These are phyloP conservation scores for Stenotaenia linearis DNA, from an alignment of 2,888 invertebrate species.

Conservation along the genomic window DNA sequence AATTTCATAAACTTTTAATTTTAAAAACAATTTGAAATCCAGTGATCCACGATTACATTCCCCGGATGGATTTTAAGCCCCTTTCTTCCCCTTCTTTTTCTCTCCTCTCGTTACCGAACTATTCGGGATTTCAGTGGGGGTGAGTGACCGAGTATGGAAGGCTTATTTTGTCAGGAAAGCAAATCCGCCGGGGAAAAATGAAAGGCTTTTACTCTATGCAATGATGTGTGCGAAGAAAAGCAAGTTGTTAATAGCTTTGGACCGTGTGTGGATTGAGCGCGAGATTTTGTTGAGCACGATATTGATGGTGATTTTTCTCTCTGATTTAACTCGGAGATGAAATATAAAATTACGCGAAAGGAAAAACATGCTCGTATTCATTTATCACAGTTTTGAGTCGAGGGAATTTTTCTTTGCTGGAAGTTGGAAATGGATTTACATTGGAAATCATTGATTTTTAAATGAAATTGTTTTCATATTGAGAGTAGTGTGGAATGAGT, in stretches of 20 bases:
- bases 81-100: not conserved
- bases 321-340: not conserved
- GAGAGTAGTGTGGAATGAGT: not conserved
- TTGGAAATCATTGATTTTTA: not conserved
- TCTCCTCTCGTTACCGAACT: not conserved
- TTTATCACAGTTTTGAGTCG: not conserved
- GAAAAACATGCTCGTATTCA: not conserved
- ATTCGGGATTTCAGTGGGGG: not conserved
- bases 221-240: not conserved
- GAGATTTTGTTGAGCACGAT: not conserved
- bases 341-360: not conserved
- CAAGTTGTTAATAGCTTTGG: slow-evolving; percentile 4
- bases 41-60: not conserved
- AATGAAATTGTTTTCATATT: not conserved
- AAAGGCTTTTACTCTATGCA: not conserved
- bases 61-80: not conserved
- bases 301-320: slow-evolving; percentile 2
- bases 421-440: not conserved
- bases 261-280: not conserved
- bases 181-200: not conserved
- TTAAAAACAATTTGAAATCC: not conserved
- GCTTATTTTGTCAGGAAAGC: not conserved
- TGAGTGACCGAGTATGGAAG: not conserved
- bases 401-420: not conserved
- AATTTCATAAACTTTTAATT: too few relatives aligned